Conservation (phyloP, 2,797 vertebrate genomes). For the Diplodus sargus region DNA sequence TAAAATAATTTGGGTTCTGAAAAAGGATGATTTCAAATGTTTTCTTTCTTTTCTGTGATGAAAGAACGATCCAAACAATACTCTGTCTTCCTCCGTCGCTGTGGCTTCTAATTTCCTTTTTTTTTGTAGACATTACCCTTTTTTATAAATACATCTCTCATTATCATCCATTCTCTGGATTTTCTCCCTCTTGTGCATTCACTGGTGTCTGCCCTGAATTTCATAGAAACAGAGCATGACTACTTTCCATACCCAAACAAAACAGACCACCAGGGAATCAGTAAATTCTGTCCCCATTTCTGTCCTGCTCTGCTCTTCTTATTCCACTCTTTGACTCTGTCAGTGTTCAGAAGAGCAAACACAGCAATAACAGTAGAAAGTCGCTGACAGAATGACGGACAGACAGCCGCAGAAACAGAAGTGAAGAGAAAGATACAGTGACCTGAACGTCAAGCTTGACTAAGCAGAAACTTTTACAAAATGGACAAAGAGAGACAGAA, state of each 20-base stretch:
- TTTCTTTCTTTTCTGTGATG: background rate
- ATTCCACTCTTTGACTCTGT: background rate
- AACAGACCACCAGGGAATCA: slow-evolving; percentile 25
- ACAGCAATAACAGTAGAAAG: background rate
- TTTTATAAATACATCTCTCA: slow-evolving; percentile 5
- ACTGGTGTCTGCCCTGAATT: slow-evolving; percentile 31
- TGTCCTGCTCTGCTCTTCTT: slow-evolving; percentile 1
- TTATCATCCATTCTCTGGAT: slow-evolving; percentile 6
- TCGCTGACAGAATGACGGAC: slow-evolving; percentile 23
- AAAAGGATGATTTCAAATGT: background rate
- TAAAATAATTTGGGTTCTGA: background rate
- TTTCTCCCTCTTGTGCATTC: background rate
- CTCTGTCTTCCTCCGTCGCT: background rate
- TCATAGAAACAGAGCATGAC: slow-evolving; percentile 15
- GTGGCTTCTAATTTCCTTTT: background rate
- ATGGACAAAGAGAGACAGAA: slow-evolving; percentile 10
- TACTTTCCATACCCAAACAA: slow-evolving; percentile 14
- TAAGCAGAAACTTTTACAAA: slow-evolving; percentile 52
- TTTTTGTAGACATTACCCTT: slow-evolving; percentile 6
- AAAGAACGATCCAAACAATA: slow-evolving; percentile 5
- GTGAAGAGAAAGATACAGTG: slow-evolving; percentile 21
- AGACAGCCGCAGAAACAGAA: slow-evolving; percentile 19
- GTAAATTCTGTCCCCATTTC: slow-evolving; percentile 3
- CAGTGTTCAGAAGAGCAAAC: slow-evolving; percentile 9
- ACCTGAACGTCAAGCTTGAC: slow-evolving; percentile 49